Conservation (phyloP, 2,888 invertebrate genomes). For the Drosophila rubida region DNA sequence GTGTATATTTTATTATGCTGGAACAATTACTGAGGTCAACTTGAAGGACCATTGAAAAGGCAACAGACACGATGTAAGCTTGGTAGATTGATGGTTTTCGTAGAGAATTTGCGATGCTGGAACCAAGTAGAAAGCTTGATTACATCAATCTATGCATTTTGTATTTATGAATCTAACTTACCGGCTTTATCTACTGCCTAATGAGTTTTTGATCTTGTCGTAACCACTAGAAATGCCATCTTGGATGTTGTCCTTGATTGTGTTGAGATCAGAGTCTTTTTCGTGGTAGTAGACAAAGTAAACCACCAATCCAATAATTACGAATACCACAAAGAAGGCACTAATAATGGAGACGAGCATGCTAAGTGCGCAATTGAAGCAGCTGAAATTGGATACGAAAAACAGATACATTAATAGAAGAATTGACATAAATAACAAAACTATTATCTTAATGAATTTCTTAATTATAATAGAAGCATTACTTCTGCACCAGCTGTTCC, state of each 20-base stretch:
- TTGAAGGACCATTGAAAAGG: conserved; percentile 6
- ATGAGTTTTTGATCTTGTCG: conserved; percentile 49
- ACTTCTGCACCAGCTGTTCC: not conserved
- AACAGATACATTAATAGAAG: not conserved
- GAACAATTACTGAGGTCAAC: conserved; percentile 14
- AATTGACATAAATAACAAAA: too few species aligned
- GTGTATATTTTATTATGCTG: not conserved
- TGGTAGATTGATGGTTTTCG: not conserved
- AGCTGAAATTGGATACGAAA: conserved; percentile 60
- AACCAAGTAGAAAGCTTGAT: not conserved
- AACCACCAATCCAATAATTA: conserved; percentile 73
- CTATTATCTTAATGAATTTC: too few species aligned
- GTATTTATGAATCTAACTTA: not conserved
- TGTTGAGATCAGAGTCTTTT: conserved; percentile 67
- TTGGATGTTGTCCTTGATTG: conserved; percentile 49
- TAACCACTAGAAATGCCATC: conserved; percentile 44
- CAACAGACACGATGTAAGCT: conserved; percentile 9
- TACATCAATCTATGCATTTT: not conserved
- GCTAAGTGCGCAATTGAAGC: conserved; percentile 79
- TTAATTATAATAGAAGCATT: not conserved
- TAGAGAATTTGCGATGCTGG: conserved; percentile 13
- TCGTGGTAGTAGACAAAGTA: conserved; percentile 76
- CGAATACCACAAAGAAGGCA: conserved; percentile 72
- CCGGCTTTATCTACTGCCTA: conserved; percentile 31
- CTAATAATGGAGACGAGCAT: conserved; percentile 79